Evolutionary conservation across 2,113 vertebrate genomes (phyloP).

Genomic region (Tenebrosternarchus preto): DNA sequence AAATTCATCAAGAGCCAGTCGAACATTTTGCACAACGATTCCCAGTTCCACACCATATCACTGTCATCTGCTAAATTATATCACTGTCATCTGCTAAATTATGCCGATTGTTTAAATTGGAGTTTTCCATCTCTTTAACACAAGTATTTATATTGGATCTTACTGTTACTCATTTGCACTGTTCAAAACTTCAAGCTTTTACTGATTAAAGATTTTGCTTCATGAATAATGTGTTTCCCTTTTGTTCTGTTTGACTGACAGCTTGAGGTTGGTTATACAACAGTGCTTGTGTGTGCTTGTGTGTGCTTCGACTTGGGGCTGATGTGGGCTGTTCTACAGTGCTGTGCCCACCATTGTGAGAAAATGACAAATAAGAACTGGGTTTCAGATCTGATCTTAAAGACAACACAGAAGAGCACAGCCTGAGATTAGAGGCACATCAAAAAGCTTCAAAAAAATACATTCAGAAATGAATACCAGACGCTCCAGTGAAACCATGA

Average conservation of each 20-base stretch:
- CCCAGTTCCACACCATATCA: constrained; percentile 1
- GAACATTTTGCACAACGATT: background rate
- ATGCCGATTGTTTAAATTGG: background rate
- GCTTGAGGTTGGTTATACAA: constrained; percentile 5
- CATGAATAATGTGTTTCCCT: constrained; percentile 27
- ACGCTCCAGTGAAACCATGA: too few relatives aligned
- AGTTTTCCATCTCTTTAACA: background rate
- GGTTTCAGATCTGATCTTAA: background rate
- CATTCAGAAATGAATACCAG: too few relatives aligned
- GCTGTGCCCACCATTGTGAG: background rate
- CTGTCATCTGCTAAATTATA: background rate
- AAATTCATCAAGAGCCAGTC: too few relatives aligned
- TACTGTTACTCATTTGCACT: background rate
- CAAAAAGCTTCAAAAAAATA: too few relatives aligned
- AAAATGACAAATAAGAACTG: background rate
- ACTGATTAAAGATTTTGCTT: background rate
- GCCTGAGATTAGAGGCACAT: constrained; percentile 6
- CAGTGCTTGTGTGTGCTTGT: constrained; percentile 13
- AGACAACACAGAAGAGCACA: background rate
- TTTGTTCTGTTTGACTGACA: constrained; percentile 7
- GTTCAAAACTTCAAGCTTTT: constrained; percentile 27
- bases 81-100: background rate
- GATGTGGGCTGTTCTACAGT: too few relatives aligned
- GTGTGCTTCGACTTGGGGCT: background rate
- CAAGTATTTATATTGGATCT: background rate